Base-by-base conservation (phyloP, 2,113 vertebrate species). In the Eurypyga helias region DNA sequence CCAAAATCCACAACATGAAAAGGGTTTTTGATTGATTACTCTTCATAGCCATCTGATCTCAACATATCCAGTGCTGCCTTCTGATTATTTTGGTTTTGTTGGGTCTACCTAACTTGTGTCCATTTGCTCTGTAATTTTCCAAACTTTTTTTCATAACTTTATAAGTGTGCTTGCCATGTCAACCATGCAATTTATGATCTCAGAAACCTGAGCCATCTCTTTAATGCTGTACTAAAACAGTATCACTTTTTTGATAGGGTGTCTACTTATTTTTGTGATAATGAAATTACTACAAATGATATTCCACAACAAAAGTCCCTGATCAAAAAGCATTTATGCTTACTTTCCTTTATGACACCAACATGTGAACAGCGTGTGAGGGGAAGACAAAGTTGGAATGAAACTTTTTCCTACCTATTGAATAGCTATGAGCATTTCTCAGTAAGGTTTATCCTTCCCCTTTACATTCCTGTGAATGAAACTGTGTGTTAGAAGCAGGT, bases 301-400 rank as follows among this genome's bases (percentile, higher is more conserved):
- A 52, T 58, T 65, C 18, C 4, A 38, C 10, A 31, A 41, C 5
- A 75, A 7, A 91, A 95, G 7, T 46, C 9, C 14, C 5, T 24
- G 14, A 49, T 65, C 3, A 82, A 78, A 90, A 85, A 21, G 14
- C 33, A 64, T 69, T 65, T 65, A 21, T 54, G 6, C 7, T 4
- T 57, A 5, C 12, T 73, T 77, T 77, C 3, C 36, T 58, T 77
- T 82, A 25, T 66, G n/a, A 23, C 23, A 62, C 7, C 19, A 87
- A 45, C 0, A 1, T 62, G 21, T 58, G 29, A 13, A 16, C 6
- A 66, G 3, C 3, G 2, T 17, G 6, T 52, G 34, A 72, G 69
- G 17, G 46, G 11, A 76, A 72, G 14, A 15, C 3, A 57, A 23
- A 52, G 6, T 34, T 33, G 1, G 10, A 1, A 0, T 48, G 11